A percentile compares a stretch with the other conserved stretches of the same genome.
Conservation (phyloP, 2,113 vertebrate species). For the Neotoma lepida region DNA sequence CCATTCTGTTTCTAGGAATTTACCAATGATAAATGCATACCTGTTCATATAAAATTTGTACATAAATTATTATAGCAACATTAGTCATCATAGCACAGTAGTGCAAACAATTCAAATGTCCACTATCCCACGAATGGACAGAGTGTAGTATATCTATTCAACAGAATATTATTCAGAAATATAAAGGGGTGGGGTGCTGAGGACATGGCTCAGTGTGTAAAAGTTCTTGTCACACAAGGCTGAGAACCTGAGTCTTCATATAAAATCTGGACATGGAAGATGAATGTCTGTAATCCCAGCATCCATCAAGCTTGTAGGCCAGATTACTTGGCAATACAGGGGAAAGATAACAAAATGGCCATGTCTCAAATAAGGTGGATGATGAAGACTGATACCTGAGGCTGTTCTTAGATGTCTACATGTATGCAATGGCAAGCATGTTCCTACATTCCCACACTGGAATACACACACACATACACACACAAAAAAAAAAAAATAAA, state of each 20-base stretch:
- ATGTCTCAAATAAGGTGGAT: neutral
- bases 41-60: neutral
- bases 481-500: neutral
- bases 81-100: neutral
- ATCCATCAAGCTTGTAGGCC: neutral
- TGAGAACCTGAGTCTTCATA: neutral
- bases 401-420: neutral
- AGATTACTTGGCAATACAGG: neutral
- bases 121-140: too few species aligned
- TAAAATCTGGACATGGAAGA: neutral
- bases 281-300: neutral
- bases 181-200: neutral
- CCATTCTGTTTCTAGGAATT: neutral
- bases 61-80: neutral
- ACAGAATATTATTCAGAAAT: neutral
- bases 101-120: neutral
- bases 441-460: neutral
- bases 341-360: neutral
- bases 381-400: neutral
- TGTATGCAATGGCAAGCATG: neutral
- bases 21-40: neutral
- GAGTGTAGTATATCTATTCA: neutral
- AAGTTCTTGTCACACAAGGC: neutral
- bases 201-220: neutral
- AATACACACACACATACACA: neutral